Conservation (phyloP, 2,888 invertebrate species). For the Agrilus mali region DNA sequence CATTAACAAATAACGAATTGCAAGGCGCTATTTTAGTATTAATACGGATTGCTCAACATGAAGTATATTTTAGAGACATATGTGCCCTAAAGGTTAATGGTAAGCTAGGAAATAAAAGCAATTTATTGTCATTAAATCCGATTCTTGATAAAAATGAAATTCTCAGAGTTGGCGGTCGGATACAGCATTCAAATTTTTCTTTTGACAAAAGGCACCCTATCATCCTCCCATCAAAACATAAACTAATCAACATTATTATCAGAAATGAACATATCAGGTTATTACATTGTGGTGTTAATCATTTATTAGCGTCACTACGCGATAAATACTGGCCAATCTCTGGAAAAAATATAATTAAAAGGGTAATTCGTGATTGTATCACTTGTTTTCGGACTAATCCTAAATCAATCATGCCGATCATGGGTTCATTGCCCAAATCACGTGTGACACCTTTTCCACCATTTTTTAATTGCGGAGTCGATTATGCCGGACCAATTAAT, state of each 20-base stretch:
- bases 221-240: background rate
- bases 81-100: too few relatives aligned
- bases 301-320: background rate
- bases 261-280: background rate
- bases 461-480: background rate
- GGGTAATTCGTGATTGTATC: background rate
- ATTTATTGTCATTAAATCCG: too few relatives aligned
- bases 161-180: too few relatives aligned
- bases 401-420: background rate
- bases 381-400: background rate
- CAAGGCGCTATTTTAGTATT: too few relatives aligned
- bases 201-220: too few relatives aligned
- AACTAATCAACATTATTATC: background rate
- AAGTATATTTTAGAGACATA: too few relatives aligned
- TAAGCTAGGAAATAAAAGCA: too few relatives aligned
- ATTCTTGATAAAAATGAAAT: too few relatives aligned
- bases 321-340: background rate
- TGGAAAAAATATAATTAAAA: slow-evolving; percentile 1
- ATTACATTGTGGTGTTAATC: background rate
- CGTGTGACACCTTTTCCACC: background rate
- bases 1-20: too few relatives aligned
- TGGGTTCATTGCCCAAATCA: background rate
- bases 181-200: too few relatives aligned
- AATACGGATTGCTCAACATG: too few relatives aligned
- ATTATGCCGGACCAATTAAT: background rate